A percentile compares a stretch with the other conserved stretches of the same genome.
These are phyloP conservation scores for Lottia scabra DNA, from an alignment of 2,888 invertebrate genomes.

Conservation along the genomic window DNA sequence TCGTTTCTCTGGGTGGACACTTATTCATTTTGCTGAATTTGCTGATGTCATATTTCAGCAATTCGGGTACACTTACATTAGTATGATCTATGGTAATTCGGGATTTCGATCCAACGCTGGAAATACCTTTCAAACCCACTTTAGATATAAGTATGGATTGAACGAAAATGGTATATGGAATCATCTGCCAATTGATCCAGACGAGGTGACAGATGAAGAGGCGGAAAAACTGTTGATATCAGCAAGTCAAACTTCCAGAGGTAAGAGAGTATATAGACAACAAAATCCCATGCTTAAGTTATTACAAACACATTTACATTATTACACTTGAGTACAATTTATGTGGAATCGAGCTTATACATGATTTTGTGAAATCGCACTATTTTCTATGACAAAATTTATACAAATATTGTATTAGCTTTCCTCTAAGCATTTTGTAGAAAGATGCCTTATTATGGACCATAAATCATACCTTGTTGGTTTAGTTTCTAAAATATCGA, in stretches of 20 bases:
- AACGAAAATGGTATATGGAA: not conserved
- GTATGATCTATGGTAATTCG: not conserved
- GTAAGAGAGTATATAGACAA: not conserved
- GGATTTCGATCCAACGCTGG: not conserved
- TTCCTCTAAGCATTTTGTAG: no score
- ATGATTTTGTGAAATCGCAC: no score
- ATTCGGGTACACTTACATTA: not conserved
- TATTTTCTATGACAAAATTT: no score
- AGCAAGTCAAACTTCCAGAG: not conserved
- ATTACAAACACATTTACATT: no score
- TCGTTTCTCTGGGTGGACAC: constrained; percentile 32
- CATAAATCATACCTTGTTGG: no score
- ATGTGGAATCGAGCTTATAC: no score
- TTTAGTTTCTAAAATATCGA: no score
- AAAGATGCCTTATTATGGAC: no score
- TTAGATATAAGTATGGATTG: not conserved
- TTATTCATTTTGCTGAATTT: not conserved
- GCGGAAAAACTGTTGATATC: not conserved
- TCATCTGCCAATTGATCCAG: not conserved
- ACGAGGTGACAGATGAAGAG: not conserved
- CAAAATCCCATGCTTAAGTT: no score
- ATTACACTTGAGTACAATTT: no score
- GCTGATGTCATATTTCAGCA: not conserved
- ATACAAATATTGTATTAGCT: no score
- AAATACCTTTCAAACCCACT: not conserved